phyloP scores from a whole-genome alignment of 2,888 invertebrate genomes.

The Limnephilus marmoratus region DNA sequence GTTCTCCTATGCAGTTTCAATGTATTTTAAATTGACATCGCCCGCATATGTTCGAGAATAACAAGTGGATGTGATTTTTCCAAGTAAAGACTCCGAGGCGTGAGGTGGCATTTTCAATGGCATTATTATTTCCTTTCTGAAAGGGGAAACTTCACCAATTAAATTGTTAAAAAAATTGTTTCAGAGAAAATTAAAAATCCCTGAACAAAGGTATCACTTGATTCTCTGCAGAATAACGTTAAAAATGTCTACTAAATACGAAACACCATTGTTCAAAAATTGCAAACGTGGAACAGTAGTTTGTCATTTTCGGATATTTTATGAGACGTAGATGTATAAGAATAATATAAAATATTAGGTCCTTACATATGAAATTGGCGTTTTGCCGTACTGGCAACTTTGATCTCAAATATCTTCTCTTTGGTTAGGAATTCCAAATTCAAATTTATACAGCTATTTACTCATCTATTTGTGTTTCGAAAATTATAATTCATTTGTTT shows the following conservation, averaged over 20 bases:
- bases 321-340: too few relatives aligned
- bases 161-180: background rate
- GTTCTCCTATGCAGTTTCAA: conserved; percentile 50
- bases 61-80: conserved; percentile 12
- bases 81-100: background rate
- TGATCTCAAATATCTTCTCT: too few relatives aligned
- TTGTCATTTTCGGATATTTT: too few relatives aligned
- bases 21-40: conserved; percentile 58
- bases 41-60: conserved; percentile 34
- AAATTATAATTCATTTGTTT: too few relatives aligned
- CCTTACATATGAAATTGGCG: too few relatives aligned
- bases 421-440: too few relatives aligned
- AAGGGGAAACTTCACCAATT: conserved; percentile 6
- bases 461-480: too few relatives aligned
- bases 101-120: background rate
- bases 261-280: too few relatives aligned
- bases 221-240: background rate
- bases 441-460: too few relatives aligned
- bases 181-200: background rate
- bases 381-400: too few relatives aligned
- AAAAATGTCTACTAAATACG: background rate
- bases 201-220: background rate
- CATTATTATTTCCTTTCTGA: conserved; percentile 12
- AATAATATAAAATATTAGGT: too few relatives aligned
- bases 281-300: too few relatives aligned